These are phyloP conservation scores for Microtus oregoni DNA, from an alignment of 2,113 vertebrate genomes.

Conservation along the genomic window DNA sequence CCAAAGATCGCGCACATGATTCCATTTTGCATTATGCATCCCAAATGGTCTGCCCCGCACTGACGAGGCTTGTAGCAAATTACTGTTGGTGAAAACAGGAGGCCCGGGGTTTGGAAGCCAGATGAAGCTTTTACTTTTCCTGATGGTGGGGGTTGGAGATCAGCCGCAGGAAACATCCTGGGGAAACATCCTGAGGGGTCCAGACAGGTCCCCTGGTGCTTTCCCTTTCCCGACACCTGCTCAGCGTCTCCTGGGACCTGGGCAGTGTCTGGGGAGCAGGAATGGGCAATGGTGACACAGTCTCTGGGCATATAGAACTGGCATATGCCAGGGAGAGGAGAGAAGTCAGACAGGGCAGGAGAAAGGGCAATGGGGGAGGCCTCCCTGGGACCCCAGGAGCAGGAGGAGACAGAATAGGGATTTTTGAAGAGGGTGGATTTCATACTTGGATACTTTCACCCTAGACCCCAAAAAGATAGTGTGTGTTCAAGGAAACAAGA, in stretches of 20 bases:
- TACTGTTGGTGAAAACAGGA: constrained; percentile 77
- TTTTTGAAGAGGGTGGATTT: rapidly evolving
- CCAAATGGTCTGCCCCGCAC: constrained; percentile 72
- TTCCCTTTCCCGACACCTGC: constrained; percentile 4
- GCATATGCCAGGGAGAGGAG: not conserved
- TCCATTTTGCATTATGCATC: constrained; percentile 78
- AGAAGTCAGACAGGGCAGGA: too few species aligned
- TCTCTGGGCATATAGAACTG: rapidly evolving
- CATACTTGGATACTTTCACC: not conserved
- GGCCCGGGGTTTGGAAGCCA: constrained; percentile 72
- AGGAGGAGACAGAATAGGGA: not conserved
- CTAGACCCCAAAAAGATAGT: not conserved
- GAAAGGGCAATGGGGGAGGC: not conserved
- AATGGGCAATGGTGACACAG: too few species aligned
- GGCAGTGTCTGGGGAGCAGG: not conserved
- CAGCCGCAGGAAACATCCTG: constrained; percentile 54
- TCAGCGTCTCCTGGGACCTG: not conserved
- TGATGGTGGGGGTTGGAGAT: constrained; percentile 56
- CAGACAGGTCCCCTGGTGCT: not conserved
- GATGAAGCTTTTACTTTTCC: constrained; percentile 80
- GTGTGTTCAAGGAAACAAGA: not conserved
- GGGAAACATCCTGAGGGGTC: constrained; percentile 50
- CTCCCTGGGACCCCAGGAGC: not conserved
- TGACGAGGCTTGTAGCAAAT: constrained; percentile 64
- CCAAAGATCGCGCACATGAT: constrained; percentile 67